Base-by-base conservation (phyloP, 2,888 invertebrate genomes). In the Hydrotaea cyrtoneurina region DNA sequence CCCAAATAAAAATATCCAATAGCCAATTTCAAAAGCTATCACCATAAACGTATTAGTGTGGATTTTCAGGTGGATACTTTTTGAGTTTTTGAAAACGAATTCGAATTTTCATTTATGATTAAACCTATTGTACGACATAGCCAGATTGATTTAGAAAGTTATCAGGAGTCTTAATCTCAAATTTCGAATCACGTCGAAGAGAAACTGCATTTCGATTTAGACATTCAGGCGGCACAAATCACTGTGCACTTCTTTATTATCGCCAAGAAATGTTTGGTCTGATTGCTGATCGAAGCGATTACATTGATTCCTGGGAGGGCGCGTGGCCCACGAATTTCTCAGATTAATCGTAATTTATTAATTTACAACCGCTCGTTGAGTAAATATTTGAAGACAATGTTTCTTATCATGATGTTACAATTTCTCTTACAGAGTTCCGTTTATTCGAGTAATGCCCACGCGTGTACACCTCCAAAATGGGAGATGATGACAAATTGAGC, bases 381-480 rank as follows among this genome's bases (percentile, higher is more conserved):
- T 31, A 31, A 31, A 31, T 31, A 31, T 31, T 31, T 31, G 13
- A 50, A 50, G n/a, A 15, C 13, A 50, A n/a, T n/a, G 15, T 50
- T n/a, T 50, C n/a, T 50, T 3, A 8, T 39, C 8, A 39, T 10
- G 7, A 26, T 59, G 23, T 2, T 11, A 13, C 26, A 0, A 1
- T 13, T 23, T 59, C 2, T 3, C 15, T 83, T 79, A 0, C 36
- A 80, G 83, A 57, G 69, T 36, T 53, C 43, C 36, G 26, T 19
- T 53, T 21, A 43, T 43, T 26, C 26, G 19, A 81, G 82, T 82
- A 64, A 85, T 85, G 85, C 69, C 53, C 77, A 73, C 43, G 43
- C 46, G 31, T 17, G 23, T 11, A 74, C 50, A 21, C 11, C 50
- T 36, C 23, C 55, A 79, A 13, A n/a, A 85, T 85, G 82, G 73